A percentile compares a stretch with the other conserved stretches of the same genome.
These are phyloP conservation scores for Camponotus fellah DNA, from an alignment of 2,888 invertebrate species.

Conservation along the genomic window DNA sequence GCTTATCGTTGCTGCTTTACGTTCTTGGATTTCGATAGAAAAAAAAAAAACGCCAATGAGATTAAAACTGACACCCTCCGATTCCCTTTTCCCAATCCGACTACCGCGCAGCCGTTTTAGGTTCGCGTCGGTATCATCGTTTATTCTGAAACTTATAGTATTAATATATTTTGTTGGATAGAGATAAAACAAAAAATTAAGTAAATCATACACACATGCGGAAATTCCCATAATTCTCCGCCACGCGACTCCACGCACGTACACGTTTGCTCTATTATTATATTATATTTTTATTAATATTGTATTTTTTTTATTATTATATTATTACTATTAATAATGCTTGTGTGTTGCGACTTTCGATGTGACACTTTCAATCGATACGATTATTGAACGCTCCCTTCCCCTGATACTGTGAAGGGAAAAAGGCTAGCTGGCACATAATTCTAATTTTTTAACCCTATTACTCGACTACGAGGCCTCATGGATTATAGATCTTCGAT, in stretches of 20 bases:
- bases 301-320: conserved; percentile 64
- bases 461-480: background rate
- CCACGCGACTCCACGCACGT: conserved; percentile 72
- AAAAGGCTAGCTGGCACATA: conserved; percentile 70
- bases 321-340: conserved; percentile 71
- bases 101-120: conserved; percentile 46
- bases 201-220: conserved; percentile 61
- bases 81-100: background rate
- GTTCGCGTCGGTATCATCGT: conserved; percentile 23
- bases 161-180: conserved; percentile 85
- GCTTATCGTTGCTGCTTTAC: conserved; percentile 31
- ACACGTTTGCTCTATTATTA: conserved; percentile 83
- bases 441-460: background rate
- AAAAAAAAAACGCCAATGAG: conserved; percentile 4
- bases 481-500: conserved; percentile 14
- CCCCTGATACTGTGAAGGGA: conserved; percentile 23
- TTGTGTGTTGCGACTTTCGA: conserved; percentile 62
- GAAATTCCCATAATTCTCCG: conserved; percentile 32
- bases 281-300: conserved; percentile 74
- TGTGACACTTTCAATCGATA: conserved; percentile 39
- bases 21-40: conserved; percentile 14
- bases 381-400: conserved; percentile 15
- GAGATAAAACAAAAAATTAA: conserved; percentile 56
- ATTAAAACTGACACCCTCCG: conserved; percentile 1
- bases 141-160: conserved; percentile 78